A percentile compares a stretch with the other conserved stretches of the same genome.
These are phyloP conservation scores for Machaerirhynchus nigripectus DNA, from an alignment of 2,113 vertebrate genomes.

Conservation along the genomic window DNA sequence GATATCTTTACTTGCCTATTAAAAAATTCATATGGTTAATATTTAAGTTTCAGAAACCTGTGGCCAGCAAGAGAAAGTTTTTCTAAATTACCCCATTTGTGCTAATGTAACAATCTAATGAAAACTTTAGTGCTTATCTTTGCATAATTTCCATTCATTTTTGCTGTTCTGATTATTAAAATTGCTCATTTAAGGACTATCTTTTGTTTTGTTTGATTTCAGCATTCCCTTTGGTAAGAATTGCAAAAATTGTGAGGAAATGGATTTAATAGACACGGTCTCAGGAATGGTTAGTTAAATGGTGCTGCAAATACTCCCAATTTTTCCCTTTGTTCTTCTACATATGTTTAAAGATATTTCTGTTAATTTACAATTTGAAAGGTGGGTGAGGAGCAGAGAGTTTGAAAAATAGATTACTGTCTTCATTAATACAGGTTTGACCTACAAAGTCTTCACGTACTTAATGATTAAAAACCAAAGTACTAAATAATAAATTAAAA, in stretches of 20 bases:
- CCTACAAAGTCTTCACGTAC: conserved; percentile 87
- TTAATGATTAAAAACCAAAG: conserved; percentile 86
- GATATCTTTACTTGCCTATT: conserved; percentile 31
- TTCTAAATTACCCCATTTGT: conserved; percentile 53
- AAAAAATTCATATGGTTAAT: conserved; percentile 72
- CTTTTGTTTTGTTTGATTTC: conserved; percentile 54
- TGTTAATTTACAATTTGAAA: conserved; percentile 85
- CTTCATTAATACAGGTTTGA: conserved; percentile 88
- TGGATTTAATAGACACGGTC: conserved; percentile 60
- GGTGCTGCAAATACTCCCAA: conserved; percentile 40
- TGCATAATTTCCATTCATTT: conserved; percentile 60
- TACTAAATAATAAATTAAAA: conserved; percentile 91
- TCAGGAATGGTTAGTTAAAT: conserved; percentile 55
- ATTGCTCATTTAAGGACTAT: conserved; percentile 44
- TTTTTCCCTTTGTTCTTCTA: conserved; percentile 72
- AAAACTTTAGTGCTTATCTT: conserved; percentile 60
- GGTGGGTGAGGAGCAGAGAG: conserved; percentile 77
- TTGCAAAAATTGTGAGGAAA: conserved; percentile 34
- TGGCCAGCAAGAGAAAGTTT: conserved; percentile 49
- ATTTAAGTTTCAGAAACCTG: conserved; percentile 67
- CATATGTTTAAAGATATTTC: conserved; percentile 82
- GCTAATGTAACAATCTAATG: conserved; percentile 56
- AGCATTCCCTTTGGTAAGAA: conserved; percentile 46
- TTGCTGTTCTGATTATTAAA: conserved; percentile 47
- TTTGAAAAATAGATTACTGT: conserved; percentile 86